phyloP scores from a whole-genome alignment of 2,797 vertebrate genomes.

The Petrocephalus schoutedeni region DNA sequence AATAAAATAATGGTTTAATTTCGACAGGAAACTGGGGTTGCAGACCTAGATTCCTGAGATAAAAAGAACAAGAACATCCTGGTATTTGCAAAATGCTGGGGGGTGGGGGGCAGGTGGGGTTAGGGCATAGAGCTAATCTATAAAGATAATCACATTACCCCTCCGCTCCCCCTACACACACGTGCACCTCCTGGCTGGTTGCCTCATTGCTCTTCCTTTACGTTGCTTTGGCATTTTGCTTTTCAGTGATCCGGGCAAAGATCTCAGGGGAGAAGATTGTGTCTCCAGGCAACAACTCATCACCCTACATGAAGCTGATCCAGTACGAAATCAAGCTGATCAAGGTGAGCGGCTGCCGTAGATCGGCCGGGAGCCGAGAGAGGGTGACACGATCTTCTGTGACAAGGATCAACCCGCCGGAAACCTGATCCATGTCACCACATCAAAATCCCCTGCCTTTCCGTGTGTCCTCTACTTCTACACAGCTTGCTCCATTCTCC shows the following conservation, averaged over 20 bases:
- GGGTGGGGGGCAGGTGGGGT: background rate
- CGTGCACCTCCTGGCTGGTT: background rate
- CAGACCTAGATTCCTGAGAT: background rate
- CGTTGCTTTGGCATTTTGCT: background rate
- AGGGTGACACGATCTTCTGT: background rate
- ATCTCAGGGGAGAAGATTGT: constrained; percentile 81
- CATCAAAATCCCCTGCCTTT: background rate
- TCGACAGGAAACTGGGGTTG: background rate
- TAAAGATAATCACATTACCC: background rate
- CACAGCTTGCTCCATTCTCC: background rate
- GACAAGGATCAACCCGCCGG: background rate
- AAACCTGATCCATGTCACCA: background rate
- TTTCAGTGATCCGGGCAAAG: constrained; percentile 81
- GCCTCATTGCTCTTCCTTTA: background rate
- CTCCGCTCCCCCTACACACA: too few species aligned
- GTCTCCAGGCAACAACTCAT: constrained; percentile 71
- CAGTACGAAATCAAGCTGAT: constrained; percentile 93
- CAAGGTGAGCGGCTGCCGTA: constrained; percentile 68
- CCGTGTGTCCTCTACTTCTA: background rate
- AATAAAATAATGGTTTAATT: background rate
- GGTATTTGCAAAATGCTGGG: background rate
- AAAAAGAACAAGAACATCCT: background rate
- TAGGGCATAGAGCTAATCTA: background rate
- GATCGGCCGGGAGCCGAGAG: background rate
- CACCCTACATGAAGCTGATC: constrained; percentile 79